Conservation (phyloP, 2,888 invertebrate species). For the Dromius quadrimaculatus region DNA sequence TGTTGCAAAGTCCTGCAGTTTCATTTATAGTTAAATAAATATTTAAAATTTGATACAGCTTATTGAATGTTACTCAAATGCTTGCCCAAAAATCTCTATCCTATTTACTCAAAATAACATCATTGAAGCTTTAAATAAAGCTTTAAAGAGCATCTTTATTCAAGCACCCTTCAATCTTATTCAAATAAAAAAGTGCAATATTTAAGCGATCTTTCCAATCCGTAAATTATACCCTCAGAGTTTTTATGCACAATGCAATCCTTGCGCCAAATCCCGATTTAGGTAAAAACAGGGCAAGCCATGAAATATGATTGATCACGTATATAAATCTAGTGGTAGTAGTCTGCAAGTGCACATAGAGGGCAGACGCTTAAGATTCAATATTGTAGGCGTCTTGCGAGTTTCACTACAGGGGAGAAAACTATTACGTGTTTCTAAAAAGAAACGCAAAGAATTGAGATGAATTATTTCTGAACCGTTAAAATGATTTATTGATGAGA, state of each 20-base stretch:
- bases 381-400: slow-evolving; percentile 35
- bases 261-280: slow-evolving; percentile 46
- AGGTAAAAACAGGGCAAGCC: slow-evolving; percentile 30
- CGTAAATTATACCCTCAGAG: slow-evolving; percentile 36
- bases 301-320: slow-evolving; percentile 52
- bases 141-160: slow-evolving; percentile 42
- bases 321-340: slow-evolving; percentile 48
- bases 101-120: slow-evolving; percentile 43
- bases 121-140: slow-evolving; percentile 31
- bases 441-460: slow-evolving; percentile 11
- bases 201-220: slow-evolving; percentile 34
- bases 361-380: slow-evolving; percentile 36
- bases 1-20: too few relatives aligned
- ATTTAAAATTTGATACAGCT: too few relatives aligned
- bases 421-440: slow-evolving; percentile 34
- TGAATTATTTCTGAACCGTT: slow-evolving; percentile 35
- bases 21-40: too few relatives aligned
- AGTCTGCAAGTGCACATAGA: slow-evolving; percentile 33
- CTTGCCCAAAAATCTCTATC: slow-evolving; percentile 16
- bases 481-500: slow-evolving; percentile 34
- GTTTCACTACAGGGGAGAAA: slow-evolving; percentile 15
- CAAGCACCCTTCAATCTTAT: slow-evolving; percentile 38
- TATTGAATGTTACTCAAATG: too few relatives aligned
- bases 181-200: slow-evolving; percentile 47
- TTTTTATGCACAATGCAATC: background rate